phyloP scores from a whole-genome alignment of 2,888 invertebrate genomes.

The Nemotelus pantherinus region DNA sequence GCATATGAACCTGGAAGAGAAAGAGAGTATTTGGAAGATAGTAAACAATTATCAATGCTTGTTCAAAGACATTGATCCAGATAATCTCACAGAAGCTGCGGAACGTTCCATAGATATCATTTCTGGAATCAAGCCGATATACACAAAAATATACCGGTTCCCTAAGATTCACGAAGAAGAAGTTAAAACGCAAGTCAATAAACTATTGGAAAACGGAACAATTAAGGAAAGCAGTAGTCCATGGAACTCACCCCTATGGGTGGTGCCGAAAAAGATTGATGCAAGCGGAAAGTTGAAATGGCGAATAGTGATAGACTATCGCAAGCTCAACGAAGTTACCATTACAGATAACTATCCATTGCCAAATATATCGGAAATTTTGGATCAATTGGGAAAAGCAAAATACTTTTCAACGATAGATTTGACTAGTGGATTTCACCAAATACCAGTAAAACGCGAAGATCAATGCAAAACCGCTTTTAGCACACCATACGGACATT shows the following conservation, averaged over 20 bases:
- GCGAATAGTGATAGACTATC: too few relatives aligned
- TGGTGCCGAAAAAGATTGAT: background rate
- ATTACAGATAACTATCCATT: slow-evolving; percentile 5
- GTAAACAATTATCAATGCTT: too few relatives aligned
- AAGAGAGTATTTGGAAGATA: too few relatives aligned
- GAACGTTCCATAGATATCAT: too few relatives aligned
- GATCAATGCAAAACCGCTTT: slow-evolving; percentile 8
- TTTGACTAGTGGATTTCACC: background rate
- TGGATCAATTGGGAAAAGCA: slow-evolving; percentile 4
- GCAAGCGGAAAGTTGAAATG: too few relatives aligned
- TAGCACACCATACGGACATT: background rate
- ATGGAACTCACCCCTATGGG: slow-evolving; percentile 17
- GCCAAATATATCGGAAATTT: slow-evolving; percentile 3
- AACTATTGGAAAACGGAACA: slow-evolving; percentile 6
- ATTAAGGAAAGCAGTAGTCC: background rate
- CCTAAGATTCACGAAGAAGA: background rate
- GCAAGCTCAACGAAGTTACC: background rate
- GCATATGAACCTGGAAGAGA: too few relatives aligned
- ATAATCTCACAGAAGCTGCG: too few relatives aligned
- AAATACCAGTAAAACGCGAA: background rate
- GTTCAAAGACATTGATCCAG: too few relatives aligned
- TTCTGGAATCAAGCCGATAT: too few relatives aligned
- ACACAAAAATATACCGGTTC: background rate
- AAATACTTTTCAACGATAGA: slow-evolving; percentile 4
- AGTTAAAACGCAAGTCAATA: background rate